Evolutionary conservation across 1,140 invertebrate genomes (phyloP).

Genomic region (Charaxes varanes): DNA sequence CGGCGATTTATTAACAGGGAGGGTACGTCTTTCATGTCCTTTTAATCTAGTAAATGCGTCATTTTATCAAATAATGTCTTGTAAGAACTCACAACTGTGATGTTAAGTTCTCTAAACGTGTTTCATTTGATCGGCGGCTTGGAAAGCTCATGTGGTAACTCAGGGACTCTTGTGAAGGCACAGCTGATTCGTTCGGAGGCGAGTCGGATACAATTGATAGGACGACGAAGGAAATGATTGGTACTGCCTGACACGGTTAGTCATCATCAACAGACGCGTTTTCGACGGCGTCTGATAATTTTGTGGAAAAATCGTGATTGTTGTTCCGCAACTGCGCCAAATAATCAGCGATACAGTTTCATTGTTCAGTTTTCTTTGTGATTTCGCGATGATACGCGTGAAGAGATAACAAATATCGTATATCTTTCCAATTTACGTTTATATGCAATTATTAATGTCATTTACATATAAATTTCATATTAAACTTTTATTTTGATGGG

Average conservation of each 20-base stretch:
- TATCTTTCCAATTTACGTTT: constrained; percentile 40
- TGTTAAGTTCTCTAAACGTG: constrained; percentile 18
- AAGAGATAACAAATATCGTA: constrained; percentile 58
- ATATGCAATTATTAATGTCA: constrained; percentile 31
- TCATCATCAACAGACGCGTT: constrained; percentile 58
- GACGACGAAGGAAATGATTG: constrained; percentile 48
- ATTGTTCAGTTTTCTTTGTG: constrained; percentile 63
- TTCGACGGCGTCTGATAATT: constrained; percentile 38
- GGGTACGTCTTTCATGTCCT: constrained; percentile 69
- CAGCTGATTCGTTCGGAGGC: constrained; percentile 60
- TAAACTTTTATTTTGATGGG: constrained; percentile 3
- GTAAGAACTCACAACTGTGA: constrained; percentile 33
- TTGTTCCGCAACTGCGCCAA: constrained; percentile 37
- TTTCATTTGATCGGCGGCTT: constrained; percentile 12
- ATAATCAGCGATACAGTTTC: constrained; percentile 48
- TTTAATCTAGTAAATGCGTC: constrained; percentile 70
- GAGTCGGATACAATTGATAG: constrained; percentile 39
- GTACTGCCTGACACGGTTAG: constrained; percentile 62
- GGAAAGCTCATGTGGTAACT: constrained; percentile 13
- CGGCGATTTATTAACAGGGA: constrained; percentile 67
- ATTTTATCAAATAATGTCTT: constrained; percentile 65
- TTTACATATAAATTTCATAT: constrained; percentile 1
- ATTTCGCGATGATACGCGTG: constrained; percentile 46
- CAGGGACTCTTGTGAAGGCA: constrained; percentile 38
- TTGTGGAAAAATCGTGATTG: constrained; percentile 34